Conservation (phyloP, 2,888 invertebrate species). For the Nomada ruficornis region DNA sequence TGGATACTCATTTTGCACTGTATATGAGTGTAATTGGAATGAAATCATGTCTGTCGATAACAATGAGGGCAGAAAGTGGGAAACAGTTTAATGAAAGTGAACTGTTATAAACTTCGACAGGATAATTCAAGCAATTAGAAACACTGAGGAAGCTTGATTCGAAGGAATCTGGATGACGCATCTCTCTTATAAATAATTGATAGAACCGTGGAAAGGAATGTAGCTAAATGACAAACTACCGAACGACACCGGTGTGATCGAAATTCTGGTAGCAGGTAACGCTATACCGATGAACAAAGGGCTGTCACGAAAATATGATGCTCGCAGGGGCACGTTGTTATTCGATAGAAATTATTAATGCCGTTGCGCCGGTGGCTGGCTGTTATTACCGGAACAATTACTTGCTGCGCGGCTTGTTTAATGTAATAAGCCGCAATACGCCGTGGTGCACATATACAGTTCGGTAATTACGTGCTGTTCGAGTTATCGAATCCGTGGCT, state of each 20-base stretch:
- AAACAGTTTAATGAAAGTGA: too few species aligned
- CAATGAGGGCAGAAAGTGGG: too few species aligned
- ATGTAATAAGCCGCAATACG: constrained; percentile 55
- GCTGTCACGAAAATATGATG: constrained; percentile 57
- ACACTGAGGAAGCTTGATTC: too few species aligned
- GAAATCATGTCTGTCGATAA: too few species aligned
- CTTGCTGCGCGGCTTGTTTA: constrained; percentile 52
- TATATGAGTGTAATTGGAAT: too few species aligned
- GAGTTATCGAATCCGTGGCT: constrained; percentile 28
- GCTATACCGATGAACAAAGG: constrained; percentile 29
- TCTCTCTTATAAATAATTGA: too few species aligned
- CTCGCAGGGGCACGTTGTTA: constrained; percentile 20
- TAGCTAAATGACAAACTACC: background rate
- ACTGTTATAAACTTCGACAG: too few species aligned
- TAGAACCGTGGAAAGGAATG: too few species aligned
- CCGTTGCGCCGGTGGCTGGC: background rate
- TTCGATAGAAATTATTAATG: constrained; percentile 46
- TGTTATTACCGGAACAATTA: constrained; percentile 55
- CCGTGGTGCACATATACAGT: constrained; percentile 6
- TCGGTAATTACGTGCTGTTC: constrained; percentile 18
- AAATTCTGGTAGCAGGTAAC: background rate
- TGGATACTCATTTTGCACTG: too few species aligned
- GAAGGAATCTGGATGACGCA: too few species aligned
- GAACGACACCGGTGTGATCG: constrained; percentile 3
- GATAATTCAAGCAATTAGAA: too few species aligned